phyloP scores from a whole-genome alignment of 2,113 vertebrate genomes.

The Dipodomys stephensi region DNA sequence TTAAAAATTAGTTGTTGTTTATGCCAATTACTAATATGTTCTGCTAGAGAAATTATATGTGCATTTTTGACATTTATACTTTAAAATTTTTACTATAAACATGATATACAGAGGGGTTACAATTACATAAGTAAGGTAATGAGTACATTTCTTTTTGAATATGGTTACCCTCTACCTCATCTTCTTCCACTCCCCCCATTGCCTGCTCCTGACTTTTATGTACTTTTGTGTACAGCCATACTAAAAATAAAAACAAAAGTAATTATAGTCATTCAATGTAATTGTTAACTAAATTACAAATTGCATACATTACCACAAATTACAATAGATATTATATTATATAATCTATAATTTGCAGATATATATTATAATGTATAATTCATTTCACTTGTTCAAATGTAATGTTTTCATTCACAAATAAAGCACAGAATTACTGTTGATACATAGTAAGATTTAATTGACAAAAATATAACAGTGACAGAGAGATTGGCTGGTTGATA shows the following conservation, averaged over 20 bases:
- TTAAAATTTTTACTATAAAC: no score
- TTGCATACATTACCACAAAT: background rate
- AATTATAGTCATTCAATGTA: background rate
- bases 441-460: no score
- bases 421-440: background rate
- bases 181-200: no score
- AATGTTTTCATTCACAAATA: background rate
- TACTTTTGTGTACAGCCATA: background rate
- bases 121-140: no score
- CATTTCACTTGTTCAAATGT: background rate
- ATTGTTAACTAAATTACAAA: background rate
- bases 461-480: background rate
- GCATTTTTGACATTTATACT: background rate
- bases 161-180: no score
- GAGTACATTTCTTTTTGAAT: no score
- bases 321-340: background rate
- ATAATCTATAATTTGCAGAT: background rate
- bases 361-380: background rate
- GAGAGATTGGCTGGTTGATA: no score
- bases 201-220: background rate
- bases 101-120: no score
- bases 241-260: background rate
- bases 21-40: background rate
- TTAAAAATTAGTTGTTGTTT: background rate
- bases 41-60: background rate